A percentile compares a stretch with the other conserved stretches of the same genome.
Evolutionary conservation across 2,113 vertebrate genomes (phyloP).

Genomic region (Lycocorax pyrrhopterus): DNA sequence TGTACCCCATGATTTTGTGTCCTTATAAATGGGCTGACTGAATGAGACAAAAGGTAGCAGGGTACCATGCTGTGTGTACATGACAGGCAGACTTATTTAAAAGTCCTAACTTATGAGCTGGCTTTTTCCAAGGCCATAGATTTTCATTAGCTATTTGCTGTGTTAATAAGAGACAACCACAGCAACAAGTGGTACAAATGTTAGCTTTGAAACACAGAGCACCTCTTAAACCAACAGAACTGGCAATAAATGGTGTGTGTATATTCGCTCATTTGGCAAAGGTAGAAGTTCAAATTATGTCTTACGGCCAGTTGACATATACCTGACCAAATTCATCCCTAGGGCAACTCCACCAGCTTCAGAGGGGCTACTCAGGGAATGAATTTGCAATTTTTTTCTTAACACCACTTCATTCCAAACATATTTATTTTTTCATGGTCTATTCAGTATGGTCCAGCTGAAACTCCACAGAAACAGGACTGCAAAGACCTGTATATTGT

Average conservation of each 20-base stretch:
- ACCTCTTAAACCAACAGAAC: constrained; percentile 56
- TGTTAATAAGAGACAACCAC: constrained; percentile 60
- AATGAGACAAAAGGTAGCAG: constrained; percentile 34
- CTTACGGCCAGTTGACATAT: neutral
- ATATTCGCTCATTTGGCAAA: constrained; percentile 52
- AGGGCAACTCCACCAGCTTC: constrained; percentile 3
- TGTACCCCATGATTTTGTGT: neutral
- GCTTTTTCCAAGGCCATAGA: constrained; percentile 57
- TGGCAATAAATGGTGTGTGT: constrained; percentile 40
- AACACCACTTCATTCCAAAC: neutral
- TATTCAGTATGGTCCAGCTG: neutral
- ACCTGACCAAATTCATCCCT: constrained; percentile 41
- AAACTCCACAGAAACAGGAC: neutral
- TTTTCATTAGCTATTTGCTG: constrained; percentile 65
- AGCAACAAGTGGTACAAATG: constrained; percentile 53
- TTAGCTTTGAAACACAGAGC: constrained; percentile 59
- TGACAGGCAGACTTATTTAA: constrained; percentile 53
- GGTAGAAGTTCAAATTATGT: constrained; percentile 28
- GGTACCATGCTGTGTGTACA: neutral
- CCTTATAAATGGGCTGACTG: constrained; percentile 59
- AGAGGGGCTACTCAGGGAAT: neutral
- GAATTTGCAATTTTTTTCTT: constrained; percentile 16
- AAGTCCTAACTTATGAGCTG: constrained; percentile 55
- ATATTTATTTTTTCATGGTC: neutral
- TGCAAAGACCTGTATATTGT: neutral